Evolutionary conservation across 2,113 vertebrate genomes (phyloP).

Genomic region (Phodopus roborovskii): DNA sequence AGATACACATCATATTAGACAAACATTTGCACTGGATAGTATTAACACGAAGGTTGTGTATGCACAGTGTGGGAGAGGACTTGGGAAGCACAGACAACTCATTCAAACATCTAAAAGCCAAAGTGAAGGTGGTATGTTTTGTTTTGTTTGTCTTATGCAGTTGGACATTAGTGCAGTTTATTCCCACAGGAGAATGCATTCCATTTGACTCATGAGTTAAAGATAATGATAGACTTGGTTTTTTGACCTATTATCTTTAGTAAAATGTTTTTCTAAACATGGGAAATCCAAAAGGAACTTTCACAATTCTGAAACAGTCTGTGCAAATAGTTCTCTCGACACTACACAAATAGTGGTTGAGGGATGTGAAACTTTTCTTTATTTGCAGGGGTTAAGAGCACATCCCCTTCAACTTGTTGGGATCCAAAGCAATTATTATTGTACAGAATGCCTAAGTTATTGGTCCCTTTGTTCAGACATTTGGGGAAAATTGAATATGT

Average conservation of each 20-base stretch:
- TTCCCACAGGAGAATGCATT: neutral
- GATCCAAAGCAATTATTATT: neutral
- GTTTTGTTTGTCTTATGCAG: neutral
- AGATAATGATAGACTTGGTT: neutral
- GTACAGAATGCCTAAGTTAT: neutral
- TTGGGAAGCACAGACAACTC: neutral
- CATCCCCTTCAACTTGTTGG: neutral
- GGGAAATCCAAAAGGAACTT: neutral
- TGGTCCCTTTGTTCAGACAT: constrained; percentile 65
- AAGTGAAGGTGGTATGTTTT: neutral
- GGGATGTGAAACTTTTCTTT: neutral
- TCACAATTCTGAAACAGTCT: neutral
- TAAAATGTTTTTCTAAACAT: neutral
- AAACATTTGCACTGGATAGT: neutral
- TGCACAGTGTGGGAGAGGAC: fast-evolving
- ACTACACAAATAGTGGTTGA: neutral
- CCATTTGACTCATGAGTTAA: neutral
- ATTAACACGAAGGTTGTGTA: neutral
- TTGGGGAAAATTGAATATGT: constrained; percentile 72
- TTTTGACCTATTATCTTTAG: neutral
- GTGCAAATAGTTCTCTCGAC: neutral
- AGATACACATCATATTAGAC: neutral
- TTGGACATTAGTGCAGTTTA: neutral
- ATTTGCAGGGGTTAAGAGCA: neutral
- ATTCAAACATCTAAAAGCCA: constrained; percentile 32